Evolutionary conservation across 2,888 invertebrate genomes (phyloP).

Genomic region (Amblyjoppa proteus): DNA sequence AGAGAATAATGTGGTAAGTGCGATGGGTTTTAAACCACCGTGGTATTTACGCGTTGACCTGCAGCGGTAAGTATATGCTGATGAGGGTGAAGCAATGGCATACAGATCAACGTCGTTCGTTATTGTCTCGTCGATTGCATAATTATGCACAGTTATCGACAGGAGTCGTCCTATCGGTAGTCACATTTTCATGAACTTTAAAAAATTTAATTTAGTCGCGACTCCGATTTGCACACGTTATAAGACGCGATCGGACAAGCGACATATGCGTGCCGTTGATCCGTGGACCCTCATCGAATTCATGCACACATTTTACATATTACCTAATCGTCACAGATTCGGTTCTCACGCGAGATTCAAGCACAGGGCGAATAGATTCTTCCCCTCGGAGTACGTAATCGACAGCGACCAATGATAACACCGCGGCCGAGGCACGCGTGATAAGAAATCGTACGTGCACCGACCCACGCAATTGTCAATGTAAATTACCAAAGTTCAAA

Average conservation of each 20-base stretch:
- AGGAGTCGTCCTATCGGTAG: background rate
- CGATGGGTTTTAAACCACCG: background rate
- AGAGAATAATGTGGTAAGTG: too few relatives aligned
- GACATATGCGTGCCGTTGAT: background rate
- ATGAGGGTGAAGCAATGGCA: constrained; percentile 13
- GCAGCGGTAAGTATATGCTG: constrained; percentile 24
- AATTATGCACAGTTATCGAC: constrained; percentile 30
- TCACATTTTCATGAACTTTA: constrained; percentile 18
- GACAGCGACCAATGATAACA: background rate
- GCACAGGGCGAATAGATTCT: constrained; percentile 12
- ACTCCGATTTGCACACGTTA: constrained; percentile 12
- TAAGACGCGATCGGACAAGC: background rate
- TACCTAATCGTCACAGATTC: constrained; percentile 26
- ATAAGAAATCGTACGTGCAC: background rate
- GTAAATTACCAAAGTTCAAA: constrained; percentile 1
- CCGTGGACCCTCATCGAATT: constrained; percentile 15
- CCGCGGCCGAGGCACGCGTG: background rate
- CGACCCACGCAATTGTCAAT: background rate
- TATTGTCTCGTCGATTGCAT: constrained; percentile 16
- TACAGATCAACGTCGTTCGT: background rate
- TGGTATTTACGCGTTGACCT: constrained; percentile 12
- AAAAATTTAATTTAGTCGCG: background rate
- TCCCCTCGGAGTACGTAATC: background rate
- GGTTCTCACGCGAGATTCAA: background rate
- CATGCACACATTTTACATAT: background rate